Percentiles rank a stretch among this genome's conserved stretches.
Evolutionary conservation across 2,113 vertebrate species (phyloP).

Genomic region (Caretta caretta): DNA sequence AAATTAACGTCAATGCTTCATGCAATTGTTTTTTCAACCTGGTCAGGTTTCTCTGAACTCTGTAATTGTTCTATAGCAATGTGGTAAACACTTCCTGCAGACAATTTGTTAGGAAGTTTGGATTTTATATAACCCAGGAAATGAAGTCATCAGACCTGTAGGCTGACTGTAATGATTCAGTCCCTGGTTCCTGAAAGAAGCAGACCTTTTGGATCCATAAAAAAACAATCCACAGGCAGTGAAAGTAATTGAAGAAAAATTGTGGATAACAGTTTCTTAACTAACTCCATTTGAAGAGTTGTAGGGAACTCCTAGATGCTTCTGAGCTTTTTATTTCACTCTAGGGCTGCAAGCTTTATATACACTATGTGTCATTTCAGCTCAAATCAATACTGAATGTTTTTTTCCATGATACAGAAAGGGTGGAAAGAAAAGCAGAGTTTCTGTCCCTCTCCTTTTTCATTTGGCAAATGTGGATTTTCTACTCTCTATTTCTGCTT

Average conservation of each 20-base stretch:
- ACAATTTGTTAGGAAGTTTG: conserved; percentile 60
- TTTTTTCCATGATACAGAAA: neutral
- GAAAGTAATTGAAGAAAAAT: neutral
- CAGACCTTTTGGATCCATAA: neutral
- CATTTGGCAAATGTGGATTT: neutral
- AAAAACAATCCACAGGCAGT: conserved; percentile 1
- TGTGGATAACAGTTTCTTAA: neutral
- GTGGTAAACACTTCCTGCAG: conserved; percentile 62
- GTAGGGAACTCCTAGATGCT: neutral
- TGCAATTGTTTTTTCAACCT: conserved; percentile 39
- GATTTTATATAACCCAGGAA: conserved; percentile 68
- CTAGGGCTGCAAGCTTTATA: neutral
- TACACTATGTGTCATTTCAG: neutral
- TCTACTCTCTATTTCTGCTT: neutral
- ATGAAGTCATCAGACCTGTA: conserved; percentile 61
- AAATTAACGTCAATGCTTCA: neutral
- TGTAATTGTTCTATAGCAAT: conserved; percentile 56
- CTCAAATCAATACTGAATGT: neutral
- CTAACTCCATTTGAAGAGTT: neutral
- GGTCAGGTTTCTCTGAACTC: conserved; percentile 24
- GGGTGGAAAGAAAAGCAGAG: neutral
- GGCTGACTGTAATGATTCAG: conserved; percentile 34
- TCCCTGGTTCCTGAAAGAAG: conserved; percentile 30
- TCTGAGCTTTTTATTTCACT: neutral
- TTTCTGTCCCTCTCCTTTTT: conserved; percentile 22